phyloP scores from a whole-genome alignment of 2,113 vertebrate genomes.

The Cephalopholis sonnerati region DNA sequence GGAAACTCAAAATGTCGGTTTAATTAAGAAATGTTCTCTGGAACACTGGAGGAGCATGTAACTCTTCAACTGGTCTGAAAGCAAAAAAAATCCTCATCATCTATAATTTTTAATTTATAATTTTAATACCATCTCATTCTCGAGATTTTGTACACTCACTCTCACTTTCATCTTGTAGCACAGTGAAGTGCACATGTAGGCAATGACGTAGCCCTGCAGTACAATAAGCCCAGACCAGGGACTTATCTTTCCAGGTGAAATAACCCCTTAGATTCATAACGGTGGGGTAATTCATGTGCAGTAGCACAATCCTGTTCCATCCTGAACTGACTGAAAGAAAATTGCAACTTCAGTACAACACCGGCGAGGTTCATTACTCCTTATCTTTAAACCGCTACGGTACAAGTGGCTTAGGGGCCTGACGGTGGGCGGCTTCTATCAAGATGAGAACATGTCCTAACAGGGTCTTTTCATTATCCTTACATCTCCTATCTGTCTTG shows the following conservation, averaged over 20 bases:
- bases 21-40: background rate
- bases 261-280: slow-evolving; percentile 20
- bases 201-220: background rate
- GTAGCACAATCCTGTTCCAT: slow-evolving; percentile 21
- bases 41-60: background rate
- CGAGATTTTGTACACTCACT: background rate
- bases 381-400: slow-evolving; percentile 51
- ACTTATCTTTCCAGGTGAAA: slow-evolving; percentile 47
- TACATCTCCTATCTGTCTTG: slow-evolving; percentile 50
- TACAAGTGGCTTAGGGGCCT: slow-evolving; percentile 37
- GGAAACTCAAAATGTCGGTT: background rate
- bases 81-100: background rate
- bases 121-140: background rate
- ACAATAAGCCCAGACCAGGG: slow-evolving; percentile 5
- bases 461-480: slow-evolving; percentile 41
- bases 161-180: background rate
- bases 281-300: slow-evolving; percentile 13
- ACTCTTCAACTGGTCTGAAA: background rate
- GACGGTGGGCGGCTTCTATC: slow-evolving; percentile 22
- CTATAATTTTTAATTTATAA: background rate
- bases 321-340: slow-evolving; percentile 20
- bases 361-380: slow-evolving; percentile 46
- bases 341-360: slow-evolving; percentile 39
- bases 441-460: slow-evolving; percentile 31
- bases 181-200: background rate